Conservation (phyloP, 1,140 invertebrate species). For the Drosophila orena region DNA sequence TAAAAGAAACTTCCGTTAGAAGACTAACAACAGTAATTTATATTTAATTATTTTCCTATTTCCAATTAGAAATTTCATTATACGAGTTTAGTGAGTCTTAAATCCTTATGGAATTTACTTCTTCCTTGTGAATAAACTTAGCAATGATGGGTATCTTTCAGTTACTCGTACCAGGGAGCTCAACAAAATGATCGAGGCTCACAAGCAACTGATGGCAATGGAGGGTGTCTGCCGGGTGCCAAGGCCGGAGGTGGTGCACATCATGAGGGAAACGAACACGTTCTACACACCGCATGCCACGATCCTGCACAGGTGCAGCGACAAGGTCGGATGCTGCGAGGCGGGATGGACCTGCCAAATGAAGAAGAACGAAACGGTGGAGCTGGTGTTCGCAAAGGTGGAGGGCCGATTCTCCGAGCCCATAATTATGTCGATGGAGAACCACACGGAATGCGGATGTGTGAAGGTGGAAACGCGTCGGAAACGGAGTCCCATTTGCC, state of each 20-base stretch:
- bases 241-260: constrained; percentile 48
- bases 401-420: not conserved
- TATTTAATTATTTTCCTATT: too few species aligned
- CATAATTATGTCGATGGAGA: constrained; percentile 36
- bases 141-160: not conserved
- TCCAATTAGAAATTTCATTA: too few species aligned
- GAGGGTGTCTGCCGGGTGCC: constrained; percentile 44
- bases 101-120: too few species aligned
- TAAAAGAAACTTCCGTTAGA: too few species aligned
- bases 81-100: too few species aligned
- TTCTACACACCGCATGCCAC: constrained; percentile 90
- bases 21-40: too few species aligned
- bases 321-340: constrained; percentile 90
- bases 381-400: constrained; percentile 49
- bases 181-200: constrained; percentile 2
- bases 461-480: constrained; percentile 44
- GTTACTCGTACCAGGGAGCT: not conserved
- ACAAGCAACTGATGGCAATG: constrained; percentile 15
- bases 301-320: constrained; percentile 90
- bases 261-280: constrained; percentile 85
- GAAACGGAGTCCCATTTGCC: constrained; percentile 63
- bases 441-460: constrained; percentile 78
- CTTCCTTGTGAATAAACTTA: too few species aligned
- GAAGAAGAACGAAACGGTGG: constrained; percentile 54
- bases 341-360: constrained; percentile 86